Evolutionary conservation across 2,888 invertebrate species (phyloP), one percentile per base, ranked within the genome.

Genomic region (Vandiemenella viatica): DNA sequence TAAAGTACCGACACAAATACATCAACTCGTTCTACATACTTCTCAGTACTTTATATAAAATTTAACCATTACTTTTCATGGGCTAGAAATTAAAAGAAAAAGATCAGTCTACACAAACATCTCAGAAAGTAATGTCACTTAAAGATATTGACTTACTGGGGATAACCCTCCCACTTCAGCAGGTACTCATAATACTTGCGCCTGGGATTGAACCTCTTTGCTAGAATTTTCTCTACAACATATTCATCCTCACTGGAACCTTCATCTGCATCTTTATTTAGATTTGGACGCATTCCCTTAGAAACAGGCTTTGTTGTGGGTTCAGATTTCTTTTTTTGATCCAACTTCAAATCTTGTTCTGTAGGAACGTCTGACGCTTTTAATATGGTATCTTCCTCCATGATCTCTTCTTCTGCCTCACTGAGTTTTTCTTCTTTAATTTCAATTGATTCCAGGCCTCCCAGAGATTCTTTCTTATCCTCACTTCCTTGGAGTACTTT

Each of bases 81-180:
- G n/a, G n/a, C n/a, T n/a, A n/a, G n/a, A n/a, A n/a, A n/a, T n/a
- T n/a, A n/a, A n/a, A n/a, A n/a, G n/a, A n/a, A n/a, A n/a, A n/a
- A n/a, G n/a, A n/a, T n/a, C n/a, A n/a, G n/a, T n/a, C n/a, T n/a
- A n/a, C n/a, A n/a, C n/a, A n/a, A n/a, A n/a, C n/a, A n/a, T n/a
- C n/a, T n/a, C n/a, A n/a, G n/a, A n/a, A n/a, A n/a, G n/a, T n/a
- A n/a, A n/a, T n/a, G n/a, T n/a, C n/a, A n/a, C n/a, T n/a, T n/a
- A n/a, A n/a, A n/a, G n/a, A n/a, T n/a, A n/a, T n/a, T 1, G 17
- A 74, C 79, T 75, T 57, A 81, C 78, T 81, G 79, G 19, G 80
- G 73, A 58, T 80, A 82, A 43, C 83, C 81, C 62, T 87, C 85
- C 88, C 88, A 89, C 65, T 88, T 89, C 45, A 89, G 75, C 59